These are phyloP conservation scores for Synodontis membranacea DNA, from an alignment of 2,113 vertebrate species.

Conservation along the genomic window DNA sequence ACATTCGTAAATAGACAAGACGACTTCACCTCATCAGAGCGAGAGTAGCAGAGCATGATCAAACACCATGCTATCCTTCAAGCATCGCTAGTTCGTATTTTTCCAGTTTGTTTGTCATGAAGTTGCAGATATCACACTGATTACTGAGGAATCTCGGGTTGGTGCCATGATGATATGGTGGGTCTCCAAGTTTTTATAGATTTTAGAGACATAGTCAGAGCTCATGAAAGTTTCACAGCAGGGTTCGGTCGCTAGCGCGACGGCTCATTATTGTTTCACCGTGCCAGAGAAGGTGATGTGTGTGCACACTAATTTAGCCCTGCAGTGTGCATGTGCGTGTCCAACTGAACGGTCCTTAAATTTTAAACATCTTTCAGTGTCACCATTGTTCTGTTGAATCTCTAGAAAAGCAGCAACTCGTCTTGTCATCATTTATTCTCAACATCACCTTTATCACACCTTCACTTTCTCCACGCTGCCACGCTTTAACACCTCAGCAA, in stretches of 20 bases:
- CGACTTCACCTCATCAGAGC: background rate
- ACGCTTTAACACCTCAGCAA: conserved; percentile 1
- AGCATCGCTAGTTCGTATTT: background rate
- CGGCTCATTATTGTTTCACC: background rate
- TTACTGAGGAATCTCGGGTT: background rate
- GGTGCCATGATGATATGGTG: background rate
- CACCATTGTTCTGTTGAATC: background rate
- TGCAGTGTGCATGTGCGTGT: background rate
- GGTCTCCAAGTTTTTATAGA: too few species aligned
- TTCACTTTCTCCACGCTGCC: background rate
- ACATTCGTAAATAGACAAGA: background rate
- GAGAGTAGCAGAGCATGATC: background rate
- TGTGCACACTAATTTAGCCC: background rate
- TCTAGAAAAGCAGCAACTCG: background rate
- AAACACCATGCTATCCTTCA: background rate
- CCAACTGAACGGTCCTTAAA: background rate
- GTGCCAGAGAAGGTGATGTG: background rate
- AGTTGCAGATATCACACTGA: background rate
- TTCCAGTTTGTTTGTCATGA: background rate
- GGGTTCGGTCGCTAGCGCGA: background rate
- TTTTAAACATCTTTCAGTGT: background rate
- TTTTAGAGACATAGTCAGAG: background rate
- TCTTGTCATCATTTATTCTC: conserved; percentile 9
- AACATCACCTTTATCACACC: conserved; percentile 18
- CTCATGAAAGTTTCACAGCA: conserved; percentile 11